Conservation (phyloP, 2,113 vertebrate genomes). For the Rhinolophus ferrumequinum region DNA sequence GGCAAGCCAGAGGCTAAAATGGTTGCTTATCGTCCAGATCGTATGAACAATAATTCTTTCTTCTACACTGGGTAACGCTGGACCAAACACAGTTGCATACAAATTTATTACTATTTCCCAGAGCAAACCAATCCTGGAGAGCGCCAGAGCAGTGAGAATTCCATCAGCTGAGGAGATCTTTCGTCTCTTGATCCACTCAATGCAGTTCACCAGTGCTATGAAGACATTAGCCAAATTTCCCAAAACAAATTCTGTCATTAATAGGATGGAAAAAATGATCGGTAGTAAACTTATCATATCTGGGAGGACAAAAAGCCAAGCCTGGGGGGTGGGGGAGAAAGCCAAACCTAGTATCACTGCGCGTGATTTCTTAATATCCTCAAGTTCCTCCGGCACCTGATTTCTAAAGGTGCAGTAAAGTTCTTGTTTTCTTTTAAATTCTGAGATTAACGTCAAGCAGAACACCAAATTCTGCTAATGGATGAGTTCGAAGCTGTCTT, state of each 20-base stretch:
- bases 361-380: not conserved
- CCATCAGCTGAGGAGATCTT: not conserved
- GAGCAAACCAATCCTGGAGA: not conserved
- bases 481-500: not conserved
- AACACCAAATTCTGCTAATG: not conserved
- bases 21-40: not conserved
- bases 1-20: slow-evolving; percentile 13
- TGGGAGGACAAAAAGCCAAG: not conserved
- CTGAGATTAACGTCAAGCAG: not conserved
- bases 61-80: not conserved
- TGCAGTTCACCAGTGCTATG: not conserved
- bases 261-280: not conserved
- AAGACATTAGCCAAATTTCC: not conserved
- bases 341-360: not conserved
- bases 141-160: not conserved
- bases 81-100: not conserved
- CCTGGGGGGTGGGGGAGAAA: not conserved
- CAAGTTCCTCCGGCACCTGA: not conserved
- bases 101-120: fast-evolving
- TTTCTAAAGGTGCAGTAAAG: not conserved
- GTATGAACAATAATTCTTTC: fast-evolving
- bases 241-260: not conserved
- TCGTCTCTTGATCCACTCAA: not conserved
- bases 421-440: not conserved
- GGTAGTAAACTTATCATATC: not conserved